Evolutionary conservation across 92 coral and sea anemone species (phyloP), one percentile per base, ranked within the genome.

Genomic region (Umimayanthus kanabou): DNA sequence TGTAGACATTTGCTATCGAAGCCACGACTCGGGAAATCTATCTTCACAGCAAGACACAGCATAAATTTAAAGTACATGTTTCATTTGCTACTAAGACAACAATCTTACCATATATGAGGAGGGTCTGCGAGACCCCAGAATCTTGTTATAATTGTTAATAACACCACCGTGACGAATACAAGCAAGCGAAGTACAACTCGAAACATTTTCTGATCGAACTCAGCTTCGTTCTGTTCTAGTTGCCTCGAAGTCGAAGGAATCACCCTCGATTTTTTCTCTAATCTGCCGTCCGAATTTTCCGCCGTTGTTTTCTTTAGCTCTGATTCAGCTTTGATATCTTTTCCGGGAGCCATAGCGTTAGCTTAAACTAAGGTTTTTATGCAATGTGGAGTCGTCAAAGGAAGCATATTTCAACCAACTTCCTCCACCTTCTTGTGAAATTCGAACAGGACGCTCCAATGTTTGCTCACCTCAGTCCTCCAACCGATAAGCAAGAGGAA

Each of bases 21-120:
- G 37, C 37, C 37, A n/a, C n/a, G n/a, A n/a, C n/a, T 33, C 37
- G 37, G 37, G 37, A 33, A 11, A 81, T 2, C 20, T 23, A 20
- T 8, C 57, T 82, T 40, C 37, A 22, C 85, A 65, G 77, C 61
- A 9, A 76, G 45, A 80, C 58, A 69, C 30, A 7, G 4, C 18
- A 50, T n/a, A n/a, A n/a, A n/a, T 1, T 9, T 33, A 33, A 33
- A 33, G 0, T 9, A 74, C 69, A 42, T 6, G 8, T 33, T 23
- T 9, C 55, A 65, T 26, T 9, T 9, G n/a, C 73, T 13, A 11
- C 33, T 29, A 40, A 25, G 37, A 92, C 77, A 95, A 95, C 96
- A 92, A n/a, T 69, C 99, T 94, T 85, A 97, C 99, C 99, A 97
- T 42, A 97, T 95, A 89, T 92, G 99, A 75, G 87, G 87, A 55